phyloP scores from a whole-genome alignment of 2,113 vertebrate genomes.

The Podiceps cristatus region DNA sequence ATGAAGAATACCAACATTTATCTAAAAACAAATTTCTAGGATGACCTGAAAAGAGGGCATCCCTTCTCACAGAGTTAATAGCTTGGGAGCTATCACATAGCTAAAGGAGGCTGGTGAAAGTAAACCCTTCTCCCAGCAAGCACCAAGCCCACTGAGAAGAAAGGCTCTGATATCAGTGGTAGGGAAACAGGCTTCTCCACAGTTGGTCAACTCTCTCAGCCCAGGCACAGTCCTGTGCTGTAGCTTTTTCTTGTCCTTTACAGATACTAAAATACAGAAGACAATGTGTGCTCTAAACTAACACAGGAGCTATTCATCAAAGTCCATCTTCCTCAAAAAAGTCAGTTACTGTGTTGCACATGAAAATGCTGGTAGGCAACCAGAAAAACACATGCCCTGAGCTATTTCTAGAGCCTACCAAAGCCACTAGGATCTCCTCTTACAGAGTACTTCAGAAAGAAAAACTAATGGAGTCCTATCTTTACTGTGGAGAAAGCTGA shows the following conservation, averaged over 20 bases:
- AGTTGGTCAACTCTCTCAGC: background rate
- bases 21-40: background rate
- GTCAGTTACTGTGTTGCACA: background rate
- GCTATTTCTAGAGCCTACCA: background rate
- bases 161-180: background rate
- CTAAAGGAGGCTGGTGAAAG: background rate
- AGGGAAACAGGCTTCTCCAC: background rate
- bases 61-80: background rate
- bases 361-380: background rate
- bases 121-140: background rate
- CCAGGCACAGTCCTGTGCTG: background rate
- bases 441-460: background rate
- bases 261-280: background rate
- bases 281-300: background rate
- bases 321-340: background rate
- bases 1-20: background rate
- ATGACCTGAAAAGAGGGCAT: too few species aligned
- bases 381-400: background rate
- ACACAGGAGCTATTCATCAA: background rate
- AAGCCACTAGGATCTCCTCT: background rate
- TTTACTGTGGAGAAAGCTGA: background rate
- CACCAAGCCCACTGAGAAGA: background rate
- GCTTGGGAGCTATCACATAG: background rate
- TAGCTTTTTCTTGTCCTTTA: background rate
- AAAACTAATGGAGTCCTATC: background rate